Conservation (phyloP, 2,113 vertebrate species). For the Pampusana beccarii region DNA sequence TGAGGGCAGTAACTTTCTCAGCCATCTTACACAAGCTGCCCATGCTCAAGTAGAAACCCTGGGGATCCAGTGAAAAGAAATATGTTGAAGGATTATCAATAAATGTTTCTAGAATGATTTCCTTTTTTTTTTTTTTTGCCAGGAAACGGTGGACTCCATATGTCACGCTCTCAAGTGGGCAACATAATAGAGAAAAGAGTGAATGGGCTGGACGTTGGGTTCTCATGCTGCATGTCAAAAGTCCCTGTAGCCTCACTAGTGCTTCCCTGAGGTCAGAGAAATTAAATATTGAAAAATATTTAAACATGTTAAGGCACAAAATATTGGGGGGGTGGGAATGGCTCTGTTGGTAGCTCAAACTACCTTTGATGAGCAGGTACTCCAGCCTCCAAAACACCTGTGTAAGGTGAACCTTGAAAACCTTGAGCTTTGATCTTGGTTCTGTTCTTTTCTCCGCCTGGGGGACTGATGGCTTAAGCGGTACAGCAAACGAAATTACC, state of each 20-base stretch:
- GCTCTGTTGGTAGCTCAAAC: neutral
- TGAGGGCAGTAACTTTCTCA: neutral
- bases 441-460: neutral
- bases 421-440: neutral
- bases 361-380: neutral
- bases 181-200: neutral
- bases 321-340: accelerated
- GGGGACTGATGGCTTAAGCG: neutral
- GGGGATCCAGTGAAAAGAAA: neutral
- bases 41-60: neutral
- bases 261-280: neutral
- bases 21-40: neutral
- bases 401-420: neutral
- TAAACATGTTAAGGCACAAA: neutral
- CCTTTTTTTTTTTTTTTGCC: neutral
- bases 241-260: neutral
- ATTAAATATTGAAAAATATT: neutral
- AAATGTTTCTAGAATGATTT: neutral
- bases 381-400: neutral
- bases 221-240: neutral
- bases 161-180: neutral
- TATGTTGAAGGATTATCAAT: neutral
- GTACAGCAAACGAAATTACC: neutral
- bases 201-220: neutral
- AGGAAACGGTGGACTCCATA: neutral